phyloP scores from a whole-genome alignment of 2,888 invertebrate species.

The Lordiphosa fenestrarum region DNA sequence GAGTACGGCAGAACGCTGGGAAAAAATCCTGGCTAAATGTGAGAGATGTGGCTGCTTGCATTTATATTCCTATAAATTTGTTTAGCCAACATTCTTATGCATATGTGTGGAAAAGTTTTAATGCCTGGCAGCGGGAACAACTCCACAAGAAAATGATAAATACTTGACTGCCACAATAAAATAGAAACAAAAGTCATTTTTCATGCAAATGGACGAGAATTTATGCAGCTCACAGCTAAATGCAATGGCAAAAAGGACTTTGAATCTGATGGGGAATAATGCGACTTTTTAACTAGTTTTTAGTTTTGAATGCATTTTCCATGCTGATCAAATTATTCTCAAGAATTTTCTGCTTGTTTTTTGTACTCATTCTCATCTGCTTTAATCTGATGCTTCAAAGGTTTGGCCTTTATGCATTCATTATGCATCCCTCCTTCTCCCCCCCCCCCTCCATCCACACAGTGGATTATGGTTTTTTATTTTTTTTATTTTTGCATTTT shows the following conservation, averaged over 20 bases:
- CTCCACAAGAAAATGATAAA: not conserved
- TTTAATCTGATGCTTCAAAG: conserved; percentile 33
- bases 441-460: too few species aligned
- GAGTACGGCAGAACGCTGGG: conserved; percentile 9
- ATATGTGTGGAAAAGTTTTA: too few species aligned
- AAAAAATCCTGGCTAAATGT: not conserved
- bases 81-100: too few species aligned
- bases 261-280: conserved; percentile 70
- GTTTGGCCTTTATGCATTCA: conserved; percentile 5
- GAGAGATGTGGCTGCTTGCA: too few species aligned
- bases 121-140: not conserved
- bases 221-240: conserved; percentile 28
- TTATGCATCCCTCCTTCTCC: too few species aligned
- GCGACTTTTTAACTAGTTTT: conserved; percentile 69
- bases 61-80: too few species aligned
- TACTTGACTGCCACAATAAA: conserved; percentile 7
- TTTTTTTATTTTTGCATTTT: conserved; percentile 1
- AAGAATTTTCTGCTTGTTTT: conserved; percentile 22
- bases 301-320: conserved; percentile 67
- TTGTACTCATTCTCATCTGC: conserved; percentile 14
- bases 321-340: conserved; percentile 43
- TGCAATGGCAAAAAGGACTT: conserved; percentile 42
- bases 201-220: conserved; percentile 69
- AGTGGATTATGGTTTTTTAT: not conserved
- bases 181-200: conserved; percentile 42